phyloP scores from a whole-genome alignment of 2,888 invertebrate genomes.

The Caenorhabditis sinica region DNA sequence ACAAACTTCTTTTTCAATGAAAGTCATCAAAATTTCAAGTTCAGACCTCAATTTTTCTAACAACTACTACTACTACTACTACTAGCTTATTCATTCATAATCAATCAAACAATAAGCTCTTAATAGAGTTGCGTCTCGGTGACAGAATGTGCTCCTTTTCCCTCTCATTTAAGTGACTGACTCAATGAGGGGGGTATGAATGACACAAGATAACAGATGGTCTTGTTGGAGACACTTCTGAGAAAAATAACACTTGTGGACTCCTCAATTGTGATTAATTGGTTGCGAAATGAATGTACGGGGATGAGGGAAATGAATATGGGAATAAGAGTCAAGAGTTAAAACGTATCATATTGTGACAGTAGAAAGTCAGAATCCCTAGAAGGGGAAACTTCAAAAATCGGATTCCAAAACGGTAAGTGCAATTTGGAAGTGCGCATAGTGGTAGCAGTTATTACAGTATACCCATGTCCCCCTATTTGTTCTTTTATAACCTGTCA shows the following conservation, averaged over 20 bases:
- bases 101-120: constrained; percentile 65
- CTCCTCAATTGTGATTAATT: constrained; percentile 60
- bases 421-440: constrained; percentile 21
- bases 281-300: constrained; percentile 19
- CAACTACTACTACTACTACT: constrained; percentile 6
- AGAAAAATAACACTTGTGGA: constrained; percentile 65
- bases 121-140: constrained; percentile 53
- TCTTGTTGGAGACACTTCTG: constrained; percentile 36
- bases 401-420: constrained; percentile 3
- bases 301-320: constrained; percentile 14
- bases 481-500: constrained; percentile 64
- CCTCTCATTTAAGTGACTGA: constrained; percentile 28
- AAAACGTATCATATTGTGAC: constrained; percentile 8
- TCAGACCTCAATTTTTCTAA: constrained; percentile 11
- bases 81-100: constrained; percentile 50
- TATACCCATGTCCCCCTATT: constrained; percentile 44
- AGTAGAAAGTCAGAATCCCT: not conserved
- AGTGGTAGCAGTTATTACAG: constrained; percentile 49
- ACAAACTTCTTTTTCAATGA: too few species aligned
- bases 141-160: constrained; percentile 45
- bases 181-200: constrained; percentile 47
- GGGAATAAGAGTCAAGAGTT: constrained; percentile 8
- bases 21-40: not conserved
- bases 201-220: constrained; percentile 64
- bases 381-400: not conserved